Evolutionary conservation across 1,140 invertebrate species (phyloP), one percentile per base, ranked within the genome.

Genomic region (Cyrtorhinus lividipennis): DNA sequence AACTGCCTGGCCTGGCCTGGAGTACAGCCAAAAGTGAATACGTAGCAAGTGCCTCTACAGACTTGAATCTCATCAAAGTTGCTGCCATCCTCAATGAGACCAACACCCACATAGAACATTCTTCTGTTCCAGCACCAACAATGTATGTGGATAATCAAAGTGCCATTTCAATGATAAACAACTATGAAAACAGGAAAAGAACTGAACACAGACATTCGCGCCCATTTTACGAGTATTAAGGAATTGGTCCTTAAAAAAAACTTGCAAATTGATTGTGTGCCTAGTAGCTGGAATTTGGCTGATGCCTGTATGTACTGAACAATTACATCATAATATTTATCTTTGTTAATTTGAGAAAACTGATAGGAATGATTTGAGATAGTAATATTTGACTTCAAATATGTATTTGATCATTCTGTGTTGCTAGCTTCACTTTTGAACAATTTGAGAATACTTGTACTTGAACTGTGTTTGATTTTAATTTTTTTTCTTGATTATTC

Each of bases 121-220:
- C 57, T 59, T 23, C 15, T 59, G 18, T 59, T 59, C 38, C 38
- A 10, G 38, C 38, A 44, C 38, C 38, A 44, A 44, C 38, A n/a
- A 44, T 44, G 38, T 59, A 24, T 59, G 24, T 59, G 57, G 57
- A 59, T 25, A 59, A 59, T 59, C 57, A 59, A 59, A 59, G 57
- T 59, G 57, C 57, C 24, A 23, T 59, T 23, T 18, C 57, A 23
- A 59, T 59, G 57, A 59, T 59, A 24, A 10, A 59, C 8, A 59
- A 59, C 25, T 59, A 59, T 59, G 18, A 59, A 18, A 59, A 59
- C 24, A 23, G n/a, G 18, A 23, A 59, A 24, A 59, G 24, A 59
- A 59, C 18, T 15, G 15, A 59, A 59, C 24, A n/a, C n/a, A n/a
- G n/a, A n/a, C n/a, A n/a, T n/a, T n/a, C n/a, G n/a, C n/a, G n/a